These are phyloP conservation scores for Engystomops pustulosus DNA, from an alignment of 2,113 vertebrate species.

Conservation along the genomic window DNA sequence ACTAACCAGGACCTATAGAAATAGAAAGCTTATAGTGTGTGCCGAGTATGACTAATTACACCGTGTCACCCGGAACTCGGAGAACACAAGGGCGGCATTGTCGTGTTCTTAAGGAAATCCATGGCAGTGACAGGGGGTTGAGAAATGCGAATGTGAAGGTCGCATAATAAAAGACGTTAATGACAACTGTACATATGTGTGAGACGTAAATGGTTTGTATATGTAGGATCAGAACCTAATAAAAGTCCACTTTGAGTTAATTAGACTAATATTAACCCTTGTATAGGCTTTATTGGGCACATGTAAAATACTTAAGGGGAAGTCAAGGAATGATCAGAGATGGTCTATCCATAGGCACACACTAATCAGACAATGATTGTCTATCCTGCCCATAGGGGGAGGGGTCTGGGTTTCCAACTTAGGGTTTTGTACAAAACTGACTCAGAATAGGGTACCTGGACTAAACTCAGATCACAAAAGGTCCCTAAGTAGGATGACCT, in stretches of 20 bases:
- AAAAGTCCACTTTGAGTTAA: constrained; percentile 4
- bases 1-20: not conserved
- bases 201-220: not conserved
- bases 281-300: not conserved
- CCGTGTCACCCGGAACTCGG: constrained; percentile 40
- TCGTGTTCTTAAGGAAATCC: constrained; percentile 7
- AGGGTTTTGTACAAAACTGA: too few species aligned
- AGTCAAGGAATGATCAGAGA: too few species aligned
- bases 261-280: not conserved
- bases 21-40: constrained; percentile 29
- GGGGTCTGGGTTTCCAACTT: too few species aligned
- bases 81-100: constrained; percentile 23
- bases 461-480: too few species aligned
- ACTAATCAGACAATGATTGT: too few species aligned
- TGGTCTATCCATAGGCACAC: too few species aligned
- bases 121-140: constrained; percentile 23
- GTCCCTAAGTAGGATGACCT: too few species aligned
- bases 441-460: too few species aligned
- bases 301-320: not conserved
- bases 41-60: constrained; percentile 32
- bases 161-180: not conserved
- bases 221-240: not conserved
- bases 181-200: constrained; percentile 4
- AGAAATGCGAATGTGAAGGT: constrained; percentile 40
- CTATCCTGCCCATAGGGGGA: too few species aligned